Conservation (phyloP, 1,140 invertebrate species). For the Neotoxoptera formosana region DNA sequence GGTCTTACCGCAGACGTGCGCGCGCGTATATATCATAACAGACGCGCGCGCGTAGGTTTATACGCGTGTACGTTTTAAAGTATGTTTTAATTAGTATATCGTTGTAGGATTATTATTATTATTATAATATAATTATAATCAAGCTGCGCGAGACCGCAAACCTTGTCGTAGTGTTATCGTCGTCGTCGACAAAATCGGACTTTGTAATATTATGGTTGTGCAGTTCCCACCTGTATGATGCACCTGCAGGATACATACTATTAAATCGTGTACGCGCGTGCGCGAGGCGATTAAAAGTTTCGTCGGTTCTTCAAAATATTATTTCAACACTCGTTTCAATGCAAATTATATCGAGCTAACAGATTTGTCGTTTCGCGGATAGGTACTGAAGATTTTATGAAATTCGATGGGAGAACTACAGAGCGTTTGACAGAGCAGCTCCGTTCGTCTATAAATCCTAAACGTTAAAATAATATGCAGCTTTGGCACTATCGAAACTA, state of each 20-base stretch:
- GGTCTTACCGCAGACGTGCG: not conserved
- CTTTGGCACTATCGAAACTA: not conserved
- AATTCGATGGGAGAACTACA: not conserved
- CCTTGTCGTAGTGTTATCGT: not conserved
- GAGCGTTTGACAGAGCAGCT: not conserved
- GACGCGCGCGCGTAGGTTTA: not conserved
- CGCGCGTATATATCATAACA: not conserved
- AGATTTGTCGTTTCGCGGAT: no score
- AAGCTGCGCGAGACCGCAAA: not conserved
- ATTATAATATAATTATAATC: not conserved
- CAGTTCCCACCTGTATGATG: not conserved
- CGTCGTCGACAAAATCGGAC: not conserved
- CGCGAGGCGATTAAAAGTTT: not conserved
- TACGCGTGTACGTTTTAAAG: not conserved
- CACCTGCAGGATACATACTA: not conserved
- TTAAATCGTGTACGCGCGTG: not conserved
- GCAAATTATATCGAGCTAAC: not conserved
- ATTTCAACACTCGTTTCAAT: not conserved
- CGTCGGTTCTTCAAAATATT: not conserved
- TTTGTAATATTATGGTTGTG: not conserved
- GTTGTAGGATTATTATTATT: not conserved
- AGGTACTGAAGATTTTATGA: not conserved
- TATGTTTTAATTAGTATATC: slow-evolving; percentile 43
- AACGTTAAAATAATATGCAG: not conserved
- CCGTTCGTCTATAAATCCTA: not conserved